Base-by-base conservation (phyloP, 1,140 invertebrate species). In the Panagrolaimus sp. region DNA sequence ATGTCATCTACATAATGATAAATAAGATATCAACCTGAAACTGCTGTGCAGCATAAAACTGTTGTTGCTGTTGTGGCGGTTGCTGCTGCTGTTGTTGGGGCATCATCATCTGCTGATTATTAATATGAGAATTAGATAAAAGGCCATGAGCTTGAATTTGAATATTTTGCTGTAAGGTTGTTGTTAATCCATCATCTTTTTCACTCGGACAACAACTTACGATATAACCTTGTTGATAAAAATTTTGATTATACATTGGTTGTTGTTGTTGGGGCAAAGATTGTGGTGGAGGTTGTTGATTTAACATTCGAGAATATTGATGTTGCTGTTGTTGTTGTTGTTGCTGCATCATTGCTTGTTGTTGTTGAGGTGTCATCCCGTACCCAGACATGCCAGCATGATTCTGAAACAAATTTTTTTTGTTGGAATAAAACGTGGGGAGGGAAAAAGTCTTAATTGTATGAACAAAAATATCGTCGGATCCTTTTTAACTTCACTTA, bases 171-270 rank as follows among this genome's bases (percentile, higher is more conserved):
- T 58, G 7, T 38, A 26, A 58, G 17, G 28, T 52, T 15, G 0
- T n/a, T 21, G 12, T 58, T 58, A 6, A 0, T 58, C 21, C 4
- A 24, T 26, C 4, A 0, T 21, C 15, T 14, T 12, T 52, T n/a
- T 8, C 17, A 1, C 14, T 12, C 15, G 28, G 17, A n/a, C 28
- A 26, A 10, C 14, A 58, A 58, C 52, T 26, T 26, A 58, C 52
- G 10, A 58, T 58, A 58, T 58, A 58, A 58, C 52, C 52, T 28
- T 58, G 52, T 12, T 21, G 52, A 58, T 58, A 58, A 58, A 58
- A 58, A 28, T 28, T 58, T 21, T 58, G 52, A 58, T 58, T 28
- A 58, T 58, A 58, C 21, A 58, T 58, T 21, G 21, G 52, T 12
- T n/a, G 15, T 21, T 58, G 52, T 3, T 12, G 15, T 4, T 12